These are phyloP conservation scores for Zenarchopterus dispar DNA, from an alignment of 2,797 vertebrate species.

Conservation along the genomic window DNA sequence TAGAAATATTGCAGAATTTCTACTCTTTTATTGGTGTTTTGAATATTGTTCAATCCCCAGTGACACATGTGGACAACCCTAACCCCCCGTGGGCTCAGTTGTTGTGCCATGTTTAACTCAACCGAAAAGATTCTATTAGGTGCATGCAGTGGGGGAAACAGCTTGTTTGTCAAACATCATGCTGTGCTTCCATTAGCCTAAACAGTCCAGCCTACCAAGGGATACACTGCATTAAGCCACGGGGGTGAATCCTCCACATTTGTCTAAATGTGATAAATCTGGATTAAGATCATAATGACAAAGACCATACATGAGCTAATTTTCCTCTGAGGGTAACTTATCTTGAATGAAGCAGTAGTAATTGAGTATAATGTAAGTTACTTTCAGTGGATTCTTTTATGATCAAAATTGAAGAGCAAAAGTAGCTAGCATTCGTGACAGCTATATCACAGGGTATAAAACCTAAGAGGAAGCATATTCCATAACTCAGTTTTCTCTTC, in stretches of 20 bases:
- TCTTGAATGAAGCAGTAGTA: constrained; percentile 29
- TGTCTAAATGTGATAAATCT: constrained; percentile 42
- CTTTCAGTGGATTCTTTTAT: constrained; percentile 31
- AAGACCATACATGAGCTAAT: constrained; percentile 27
- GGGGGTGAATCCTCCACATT: constrained; percentile 26
- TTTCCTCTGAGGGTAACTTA: constrained; percentile 29
- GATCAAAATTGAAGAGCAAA: constrained; percentile 40
- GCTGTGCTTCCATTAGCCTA: constrained; percentile 73
- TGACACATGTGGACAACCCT: constrained; percentile 49
- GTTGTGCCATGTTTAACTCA: constrained; percentile 57
- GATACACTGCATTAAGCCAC: constrained; percentile 46
- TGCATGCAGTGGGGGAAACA: constrained; percentile 45
- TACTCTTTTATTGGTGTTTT: background rate
- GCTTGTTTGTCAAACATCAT: constrained; percentile 70
- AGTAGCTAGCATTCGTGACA: constrained; percentile 12
- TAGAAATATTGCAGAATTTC: background rate
- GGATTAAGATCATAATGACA: constrained; percentile 42
- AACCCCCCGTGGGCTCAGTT: constrained; percentile 50
- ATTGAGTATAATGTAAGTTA: constrained; percentile 26
- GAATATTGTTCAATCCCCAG: constrained; percentile 17
- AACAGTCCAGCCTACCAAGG: constrained; percentile 55
- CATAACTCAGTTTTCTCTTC: constrained; percentile 5
- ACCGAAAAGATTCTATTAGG: constrained; percentile 62
- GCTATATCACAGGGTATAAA: constrained; percentile 53
- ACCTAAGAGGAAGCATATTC: constrained; percentile 28